Evolutionary conservation across 37 sponge, comb jelly and placozoan species (phyloP).

Genomic region (Chondrosia reniformis): DNA sequence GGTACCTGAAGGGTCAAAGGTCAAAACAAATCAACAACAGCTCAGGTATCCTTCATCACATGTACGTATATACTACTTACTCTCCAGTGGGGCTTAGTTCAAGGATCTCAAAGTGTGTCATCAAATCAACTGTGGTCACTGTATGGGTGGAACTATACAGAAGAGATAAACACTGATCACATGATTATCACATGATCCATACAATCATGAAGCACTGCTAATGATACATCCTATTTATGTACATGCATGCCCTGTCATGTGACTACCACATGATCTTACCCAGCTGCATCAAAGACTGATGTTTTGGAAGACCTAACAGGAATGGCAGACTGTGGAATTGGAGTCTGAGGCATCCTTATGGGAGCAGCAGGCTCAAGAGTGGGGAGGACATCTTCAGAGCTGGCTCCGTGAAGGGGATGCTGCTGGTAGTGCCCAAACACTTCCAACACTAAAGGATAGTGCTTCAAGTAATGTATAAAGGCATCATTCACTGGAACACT

Average conservation of each 20-base stretch:
- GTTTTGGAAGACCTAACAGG: constrained; percentile 9
- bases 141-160: constrained; percentile 52
- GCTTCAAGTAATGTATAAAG: constrained; percentile 66
- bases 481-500: constrained; percentile 46
- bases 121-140: constrained; percentile 56
- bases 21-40: not conserved
- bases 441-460: constrained; percentile 70
- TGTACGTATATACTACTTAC: constrained; percentile 59
- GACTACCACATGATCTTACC: not conserved
- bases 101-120: constrained; percentile 82
- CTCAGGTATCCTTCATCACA: not conserved
- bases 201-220: not conserved
- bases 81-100: constrained; percentile 87
- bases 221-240: not conserved
- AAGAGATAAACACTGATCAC: not conserved
- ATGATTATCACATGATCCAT: not conserved
- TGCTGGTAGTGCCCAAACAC: constrained; percentile 91
- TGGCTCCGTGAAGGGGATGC: constrained; percentile 74
- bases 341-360: constrained; percentile 40
- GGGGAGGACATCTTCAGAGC: constrained; percentile 41
- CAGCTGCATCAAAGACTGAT: constrained; percentile 18
- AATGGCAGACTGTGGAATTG: constrained; percentile 19
- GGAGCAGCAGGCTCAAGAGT: not conserved
- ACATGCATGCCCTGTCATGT: constrained; percentile 26
- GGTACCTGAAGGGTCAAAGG: constrained; percentile 26